A percentile compares a stretch with the other conserved stretches of the same genome.
Evolutionary conservation across 2,888 invertebrate species (phyloP).

Genomic region (Diplolepis rosae): DNA sequence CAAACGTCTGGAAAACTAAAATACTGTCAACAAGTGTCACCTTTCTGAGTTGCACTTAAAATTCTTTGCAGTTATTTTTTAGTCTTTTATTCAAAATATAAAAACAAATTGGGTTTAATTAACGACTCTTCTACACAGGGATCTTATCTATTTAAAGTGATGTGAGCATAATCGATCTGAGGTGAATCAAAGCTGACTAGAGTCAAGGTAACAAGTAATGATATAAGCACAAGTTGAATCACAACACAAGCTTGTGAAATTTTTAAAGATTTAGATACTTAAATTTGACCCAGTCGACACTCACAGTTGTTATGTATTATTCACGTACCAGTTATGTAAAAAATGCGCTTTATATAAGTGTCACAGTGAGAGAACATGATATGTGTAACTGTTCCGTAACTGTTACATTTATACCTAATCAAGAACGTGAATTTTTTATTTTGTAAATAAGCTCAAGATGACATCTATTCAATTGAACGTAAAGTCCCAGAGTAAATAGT

Average conservation of each 20-base stretch:
- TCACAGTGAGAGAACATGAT: no score
- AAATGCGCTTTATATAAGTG: no score
- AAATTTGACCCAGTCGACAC: not conserved
- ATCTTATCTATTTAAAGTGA: slow-evolving; percentile 10
- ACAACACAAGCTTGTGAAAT: not conserved
- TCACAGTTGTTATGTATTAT: no score
- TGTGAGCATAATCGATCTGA: slow-evolving; percentile 3
- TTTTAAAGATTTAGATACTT: not conserved
- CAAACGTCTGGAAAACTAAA: no score
- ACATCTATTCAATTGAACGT: no score
- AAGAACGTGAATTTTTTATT: no score
- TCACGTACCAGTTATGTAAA: no score
- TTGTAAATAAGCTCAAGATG: no score
- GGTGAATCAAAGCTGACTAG: slow-evolving; percentile 6
- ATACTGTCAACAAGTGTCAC: not conserved
- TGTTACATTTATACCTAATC: no score
- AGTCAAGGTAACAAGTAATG: not conserved
- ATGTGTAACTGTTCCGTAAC: no score
- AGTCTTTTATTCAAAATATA: not conserved
- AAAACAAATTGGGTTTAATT: not conserved
- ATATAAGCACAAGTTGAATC: not conserved
- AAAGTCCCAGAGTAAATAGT: no score
- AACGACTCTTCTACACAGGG: not conserved
- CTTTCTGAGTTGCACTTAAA: not conserved
- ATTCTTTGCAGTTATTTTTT: not conserved